Conservation (phyloP, 2,113 vertebrate genomes). For the Acanthochromis polyacanthus region DNA sequence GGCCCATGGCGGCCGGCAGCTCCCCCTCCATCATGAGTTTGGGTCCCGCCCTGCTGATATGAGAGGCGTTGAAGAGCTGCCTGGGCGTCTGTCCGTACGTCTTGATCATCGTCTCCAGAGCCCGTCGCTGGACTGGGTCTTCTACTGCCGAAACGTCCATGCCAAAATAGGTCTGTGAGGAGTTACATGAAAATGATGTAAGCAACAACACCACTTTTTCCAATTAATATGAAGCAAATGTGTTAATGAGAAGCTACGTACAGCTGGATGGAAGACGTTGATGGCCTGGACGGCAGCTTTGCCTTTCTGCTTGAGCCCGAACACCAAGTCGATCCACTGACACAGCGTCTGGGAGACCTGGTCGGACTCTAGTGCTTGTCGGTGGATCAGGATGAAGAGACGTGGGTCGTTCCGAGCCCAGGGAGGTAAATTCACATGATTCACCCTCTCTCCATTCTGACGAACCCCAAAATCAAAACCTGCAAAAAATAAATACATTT, state of each 20-base stretch:
- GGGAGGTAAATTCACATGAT: slow-evolving; percentile 96
- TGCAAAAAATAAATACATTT: slow-evolving; percentile 60
- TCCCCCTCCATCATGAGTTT: slow-evolving; percentile 94
- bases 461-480: slow-evolving; percentile 99
- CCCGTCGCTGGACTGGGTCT: slow-evolving; percentile 96
- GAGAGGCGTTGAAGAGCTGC: slow-evolving; percentile 92
- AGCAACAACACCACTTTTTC: not conserved
- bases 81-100: slow-evolving; percentile 97
- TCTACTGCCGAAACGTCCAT: slow-evolving; percentile 99
- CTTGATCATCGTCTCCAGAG: slow-evolving; percentile 99
- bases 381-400: slow-evolving; percentile 96
- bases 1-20: slow-evolving; percentile 94
- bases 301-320: slow-evolving; percentile 98
- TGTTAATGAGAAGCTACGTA: slow-evolving; percentile 75
- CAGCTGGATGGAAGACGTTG: slow-evolving; percentile 98
- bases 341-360: slow-evolving; percentile 97
- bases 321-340: slow-evolving; percentile 98
- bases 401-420: slow-evolving; percentile 98
- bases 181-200: not conserved
- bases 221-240: not conserved
- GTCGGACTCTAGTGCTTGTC: slow-evolving; percentile 97
- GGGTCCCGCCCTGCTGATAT: slow-evolving; percentile 88
- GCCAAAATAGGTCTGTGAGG: slow-evolving; percentile 94
- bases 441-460: slow-evolving; percentile 96
- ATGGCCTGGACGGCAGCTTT: slow-evolving; percentile 97